Evolutionary conservation across 2,113 vertebrate genomes (phyloP).

Genomic region (Struthio camelus): DNA sequence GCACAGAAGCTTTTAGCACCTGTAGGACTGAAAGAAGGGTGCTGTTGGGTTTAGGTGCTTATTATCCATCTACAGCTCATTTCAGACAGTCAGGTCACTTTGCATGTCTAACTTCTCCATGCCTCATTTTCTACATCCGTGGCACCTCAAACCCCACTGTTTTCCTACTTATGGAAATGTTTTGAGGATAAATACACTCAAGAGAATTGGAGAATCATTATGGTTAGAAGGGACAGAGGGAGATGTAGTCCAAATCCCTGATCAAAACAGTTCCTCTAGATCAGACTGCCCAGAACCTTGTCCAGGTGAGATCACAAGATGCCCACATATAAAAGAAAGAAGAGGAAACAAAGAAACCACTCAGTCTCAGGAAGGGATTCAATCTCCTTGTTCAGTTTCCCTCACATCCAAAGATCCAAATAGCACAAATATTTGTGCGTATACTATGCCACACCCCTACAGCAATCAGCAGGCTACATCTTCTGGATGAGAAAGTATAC

Average conservation of each 20-base stretch:
- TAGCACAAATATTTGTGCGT: background rate
- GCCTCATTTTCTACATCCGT: background rate
- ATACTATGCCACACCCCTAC: background rate
- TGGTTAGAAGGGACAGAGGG: background rate
- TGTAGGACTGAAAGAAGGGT: background rate
- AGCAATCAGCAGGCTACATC: background rate
- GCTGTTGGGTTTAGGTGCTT: background rate
- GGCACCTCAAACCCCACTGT: background rate
- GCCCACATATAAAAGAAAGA: background rate
- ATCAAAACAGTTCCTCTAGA: background rate
- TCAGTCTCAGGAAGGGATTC: background rate
- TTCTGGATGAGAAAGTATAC: background rate
- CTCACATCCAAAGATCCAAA: background rate
- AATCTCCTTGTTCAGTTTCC: background rate
- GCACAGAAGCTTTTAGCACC: background rate
- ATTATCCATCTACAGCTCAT: background rate
- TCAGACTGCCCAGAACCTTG: background rate
- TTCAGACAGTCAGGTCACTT: background rate
- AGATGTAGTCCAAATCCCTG: background rate
- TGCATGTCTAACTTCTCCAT: background rate
- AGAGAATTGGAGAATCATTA: background rate
- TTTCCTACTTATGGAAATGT: background rate
- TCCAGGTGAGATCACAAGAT: background rate
- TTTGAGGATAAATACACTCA: background rate
- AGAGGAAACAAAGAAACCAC: background rate